Conservation (phyloP, 2,113 vertebrate species). For the Emydocephalus ijimae region DNA sequence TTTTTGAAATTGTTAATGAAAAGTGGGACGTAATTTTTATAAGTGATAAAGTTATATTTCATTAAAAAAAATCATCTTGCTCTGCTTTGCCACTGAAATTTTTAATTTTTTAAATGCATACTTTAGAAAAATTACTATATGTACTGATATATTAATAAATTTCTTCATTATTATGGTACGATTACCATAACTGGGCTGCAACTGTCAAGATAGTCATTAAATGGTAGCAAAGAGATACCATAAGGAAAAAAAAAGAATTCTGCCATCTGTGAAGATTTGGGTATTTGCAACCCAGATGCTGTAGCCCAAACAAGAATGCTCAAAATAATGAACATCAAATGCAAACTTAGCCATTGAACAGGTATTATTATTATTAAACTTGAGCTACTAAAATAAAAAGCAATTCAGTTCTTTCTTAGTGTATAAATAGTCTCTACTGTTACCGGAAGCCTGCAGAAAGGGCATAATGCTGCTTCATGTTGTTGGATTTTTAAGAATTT, state of each 20-base stretch:
- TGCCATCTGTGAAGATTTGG: not conserved
- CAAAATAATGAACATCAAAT: not conserved
- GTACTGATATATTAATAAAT: not conserved
- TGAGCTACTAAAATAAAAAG: not conserved
- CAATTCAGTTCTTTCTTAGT: not conserved
- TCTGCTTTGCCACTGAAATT: not conserved
- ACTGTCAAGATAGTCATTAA: not conserved
- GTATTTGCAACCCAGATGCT: not conserved
- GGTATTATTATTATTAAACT: not conserved
- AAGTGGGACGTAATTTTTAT: not conserved
- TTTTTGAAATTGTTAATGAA: not conserved
- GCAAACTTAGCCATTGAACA: not conserved
- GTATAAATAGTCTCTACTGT: not conserved
- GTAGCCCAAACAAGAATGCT: not conserved
- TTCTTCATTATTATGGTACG: not conserved
- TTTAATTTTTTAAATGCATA: not conserved
- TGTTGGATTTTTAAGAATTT: no score
- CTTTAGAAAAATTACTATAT: not conserved
- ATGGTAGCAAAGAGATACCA: not conserved
- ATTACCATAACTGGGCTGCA: not conserved
- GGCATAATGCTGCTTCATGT: no score
- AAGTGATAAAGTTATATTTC: not conserved
- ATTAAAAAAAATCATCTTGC: conserved; percentile 26
- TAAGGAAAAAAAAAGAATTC: not conserved
- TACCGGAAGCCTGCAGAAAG: not conserved